phyloP scores from a whole-genome alignment of 2,113 vertebrate genomes.

The Uria lomvia region DNA sequence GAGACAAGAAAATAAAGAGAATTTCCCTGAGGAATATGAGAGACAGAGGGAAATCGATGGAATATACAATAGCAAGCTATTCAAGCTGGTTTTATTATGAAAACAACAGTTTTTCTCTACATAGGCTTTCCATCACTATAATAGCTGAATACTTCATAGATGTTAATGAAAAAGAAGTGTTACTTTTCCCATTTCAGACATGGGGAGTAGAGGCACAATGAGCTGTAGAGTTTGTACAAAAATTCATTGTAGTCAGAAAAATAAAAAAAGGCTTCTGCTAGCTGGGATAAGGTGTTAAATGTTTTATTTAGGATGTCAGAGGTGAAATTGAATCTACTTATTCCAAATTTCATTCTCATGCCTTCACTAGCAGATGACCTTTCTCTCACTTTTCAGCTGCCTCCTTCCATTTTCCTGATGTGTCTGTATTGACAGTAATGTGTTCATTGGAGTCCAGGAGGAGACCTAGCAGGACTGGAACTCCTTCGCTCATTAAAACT shows the following conservation, averaged over 20 bases:
- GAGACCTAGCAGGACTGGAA: not conserved
- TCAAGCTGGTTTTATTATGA: not conserved
- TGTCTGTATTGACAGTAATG: not conserved
- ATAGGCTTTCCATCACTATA: not conserved
- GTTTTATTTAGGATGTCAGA: conserved; percentile 29
- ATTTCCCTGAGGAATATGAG: not conserved
- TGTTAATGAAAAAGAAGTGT: not conserved
- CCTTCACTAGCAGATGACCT: not conserved
- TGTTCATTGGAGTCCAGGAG: not conserved
- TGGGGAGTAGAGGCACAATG: not conserved
- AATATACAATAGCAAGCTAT: not conserved
- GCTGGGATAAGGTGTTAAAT: not conserved
- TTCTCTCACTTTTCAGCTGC: not conserved
- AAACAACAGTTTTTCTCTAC: not conserved
- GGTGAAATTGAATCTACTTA: not conserved
- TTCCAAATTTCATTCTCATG: not conserved
- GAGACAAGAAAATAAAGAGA: not conserved
- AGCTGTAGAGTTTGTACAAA: not conserved
- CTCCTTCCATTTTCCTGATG: not conserved
- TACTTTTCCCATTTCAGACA: not conserved
- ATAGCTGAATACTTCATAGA: not conserved
- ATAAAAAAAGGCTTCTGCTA: not conserved
- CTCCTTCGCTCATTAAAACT: not conserved
- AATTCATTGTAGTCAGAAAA: not conserved
- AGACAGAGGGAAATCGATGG: not conserved